These are phyloP conservation scores for Lymantria dispar DNA, from an alignment of 2,888 invertebrate genomes.

Conservation along the genomic window DNA sequence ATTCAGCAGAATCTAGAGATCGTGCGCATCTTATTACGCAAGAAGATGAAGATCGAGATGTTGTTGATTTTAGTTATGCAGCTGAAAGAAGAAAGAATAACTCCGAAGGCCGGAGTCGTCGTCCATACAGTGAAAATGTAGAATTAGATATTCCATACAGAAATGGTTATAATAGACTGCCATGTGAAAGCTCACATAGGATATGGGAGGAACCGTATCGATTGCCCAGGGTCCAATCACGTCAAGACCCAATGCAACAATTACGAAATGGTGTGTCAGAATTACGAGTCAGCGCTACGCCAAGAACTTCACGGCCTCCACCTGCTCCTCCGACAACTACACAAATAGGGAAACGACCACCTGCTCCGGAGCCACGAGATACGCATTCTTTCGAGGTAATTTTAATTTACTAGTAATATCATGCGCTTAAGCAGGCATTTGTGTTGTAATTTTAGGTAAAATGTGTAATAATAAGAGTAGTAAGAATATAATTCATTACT, in stretches of 20 bases:
- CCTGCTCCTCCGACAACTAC: slow-evolving; percentile 55
- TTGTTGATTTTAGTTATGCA: slow-evolving; percentile 62
- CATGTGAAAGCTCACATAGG: slow-evolving; percentile 53
- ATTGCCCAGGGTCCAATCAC: slow-evolving; percentile 65
- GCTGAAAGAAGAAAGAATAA: slow-evolving; percentile 60
- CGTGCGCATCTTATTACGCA: slow-evolving; percentile 58
- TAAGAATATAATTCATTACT: no score
- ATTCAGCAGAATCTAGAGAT: slow-evolving; percentile 50
- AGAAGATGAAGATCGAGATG: slow-evolving; percentile 69
- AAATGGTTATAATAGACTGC: slow-evolving; percentile 65
- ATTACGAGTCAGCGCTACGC: slow-evolving; percentile 69
- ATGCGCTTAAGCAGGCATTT: not conserved
- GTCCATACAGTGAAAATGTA: slow-evolving; percentile 76
- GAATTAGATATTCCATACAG: slow-evolving; percentile 65
- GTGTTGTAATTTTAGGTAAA: not conserved
- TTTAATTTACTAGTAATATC: not conserved
- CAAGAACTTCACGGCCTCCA: slow-evolving; percentile 65
- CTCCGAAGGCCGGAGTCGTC: slow-evolving; percentile 55
- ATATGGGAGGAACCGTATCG: slow-evolving; percentile 75
- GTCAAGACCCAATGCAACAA: slow-evolving; percentile 69
- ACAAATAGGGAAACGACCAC: slow-evolving; percentile 56
- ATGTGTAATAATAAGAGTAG: not conserved
- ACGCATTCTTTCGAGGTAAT: slow-evolving; percentile 70
- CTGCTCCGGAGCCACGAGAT: slow-evolving; percentile 72
- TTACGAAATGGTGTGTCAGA: slow-evolving; percentile 68